phyloP scores from a whole-genome alignment of 2,888 invertebrate genomes.

The Cyrtodaria siliqua region DNA sequence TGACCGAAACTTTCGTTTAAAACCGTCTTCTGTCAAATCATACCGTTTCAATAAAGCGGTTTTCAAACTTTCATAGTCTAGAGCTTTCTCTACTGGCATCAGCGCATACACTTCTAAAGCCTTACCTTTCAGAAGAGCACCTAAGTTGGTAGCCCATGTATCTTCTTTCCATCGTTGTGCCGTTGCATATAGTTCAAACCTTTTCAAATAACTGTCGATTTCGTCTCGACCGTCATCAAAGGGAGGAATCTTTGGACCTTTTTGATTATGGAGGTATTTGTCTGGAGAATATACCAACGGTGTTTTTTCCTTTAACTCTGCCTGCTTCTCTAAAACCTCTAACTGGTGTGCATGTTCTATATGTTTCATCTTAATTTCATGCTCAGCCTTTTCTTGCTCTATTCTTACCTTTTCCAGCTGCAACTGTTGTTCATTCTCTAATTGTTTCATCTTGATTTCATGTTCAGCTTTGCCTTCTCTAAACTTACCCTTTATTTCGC shows the following conservation, averaged over 20 bases:
- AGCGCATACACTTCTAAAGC: constrained; percentile 38
- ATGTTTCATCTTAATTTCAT: too few relatives aligned
- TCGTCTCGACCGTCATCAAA: constrained; percentile 1
- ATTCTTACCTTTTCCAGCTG: too few relatives aligned
- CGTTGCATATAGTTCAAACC: constrained; percentile 4
- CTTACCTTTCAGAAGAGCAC: constrained; percentile 41
- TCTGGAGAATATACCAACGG: too few relatives aligned
- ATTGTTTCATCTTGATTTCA: too few relatives aligned
- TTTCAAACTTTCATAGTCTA: constrained; percentile 37
- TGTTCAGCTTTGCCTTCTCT: too few relatives aligned
- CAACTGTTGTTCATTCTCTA: too few relatives aligned
- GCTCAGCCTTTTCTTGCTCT: too few relatives aligned
- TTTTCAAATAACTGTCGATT: constrained; percentile 5
- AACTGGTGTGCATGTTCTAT: too few relatives aligned
- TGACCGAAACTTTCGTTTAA: constrained; percentile 31
- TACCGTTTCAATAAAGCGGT: constrained; percentile 34
- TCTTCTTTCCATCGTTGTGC: neutral
- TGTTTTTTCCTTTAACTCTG: too few relatives aligned
- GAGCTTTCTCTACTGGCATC: constrained; percentile 18
- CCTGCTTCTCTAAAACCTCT: too few relatives aligned
- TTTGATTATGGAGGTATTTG: too few relatives aligned
- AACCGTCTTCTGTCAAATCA: constrained; percentile 44
- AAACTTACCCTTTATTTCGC: too few relatives aligned
- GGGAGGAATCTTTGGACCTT: constrained; percentile 4
- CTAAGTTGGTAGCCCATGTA: constrained; percentile 26